Conservation (phyloP, 1,140 invertebrate genomes). For the Hyles euphorbiae region DNA sequence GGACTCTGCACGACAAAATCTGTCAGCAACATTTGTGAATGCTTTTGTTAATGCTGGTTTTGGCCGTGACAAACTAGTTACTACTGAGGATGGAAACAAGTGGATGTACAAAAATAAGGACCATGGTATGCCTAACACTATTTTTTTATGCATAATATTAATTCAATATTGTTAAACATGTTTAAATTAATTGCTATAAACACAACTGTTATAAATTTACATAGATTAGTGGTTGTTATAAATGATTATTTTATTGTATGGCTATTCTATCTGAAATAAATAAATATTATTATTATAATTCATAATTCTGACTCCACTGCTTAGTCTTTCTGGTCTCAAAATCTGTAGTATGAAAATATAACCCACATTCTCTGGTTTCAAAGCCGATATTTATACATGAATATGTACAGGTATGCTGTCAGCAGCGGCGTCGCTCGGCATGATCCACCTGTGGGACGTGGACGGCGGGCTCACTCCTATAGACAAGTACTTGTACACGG, state of each 20-base stretch:
- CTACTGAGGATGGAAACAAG: constrained; percentile 97
- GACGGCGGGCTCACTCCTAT: constrained; percentile 98
- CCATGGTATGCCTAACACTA: constrained; percentile 79
- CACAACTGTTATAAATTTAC: too few species aligned
- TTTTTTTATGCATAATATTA: neutral
- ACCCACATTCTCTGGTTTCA: too few species aligned
- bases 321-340: too few species aligned
- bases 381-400: too few species aligned
- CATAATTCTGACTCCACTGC: too few species aligned
- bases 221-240: too few species aligned
- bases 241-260: too few species aligned
- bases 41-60: constrained; percentile 99
- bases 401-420: constrained; percentile 87
- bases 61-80: constrained; percentile 96
- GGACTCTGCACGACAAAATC: constrained; percentile 96
- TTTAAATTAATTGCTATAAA: too few species aligned
- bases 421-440: constrained; percentile 96
- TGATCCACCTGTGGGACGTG: constrained; percentile 97
- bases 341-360: too few species aligned
- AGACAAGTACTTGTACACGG: constrained; percentile 98
- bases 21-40: constrained; percentile 99
- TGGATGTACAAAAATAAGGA: constrained; percentile 99
- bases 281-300: too few species aligned
- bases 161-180: too few species aligned
- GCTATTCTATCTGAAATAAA: too few species aligned